Conservation (phyloP, 2,113 vertebrate genomes). For the Seriola dumerili region DNA sequence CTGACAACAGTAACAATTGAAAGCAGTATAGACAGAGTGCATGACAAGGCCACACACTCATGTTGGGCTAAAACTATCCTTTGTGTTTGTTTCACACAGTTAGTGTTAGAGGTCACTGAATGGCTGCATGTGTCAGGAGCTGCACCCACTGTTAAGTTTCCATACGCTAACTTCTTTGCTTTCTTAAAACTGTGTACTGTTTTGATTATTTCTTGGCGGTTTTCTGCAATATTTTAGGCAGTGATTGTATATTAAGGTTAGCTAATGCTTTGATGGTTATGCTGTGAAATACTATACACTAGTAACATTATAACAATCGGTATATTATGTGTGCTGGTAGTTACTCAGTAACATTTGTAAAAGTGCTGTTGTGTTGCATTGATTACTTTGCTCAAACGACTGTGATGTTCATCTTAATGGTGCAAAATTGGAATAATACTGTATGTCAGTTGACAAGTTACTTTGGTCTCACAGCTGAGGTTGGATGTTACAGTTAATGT, state of each 20-base stretch:
- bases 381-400: conserved; percentile 18
- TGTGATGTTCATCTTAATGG: conserved; percentile 29
- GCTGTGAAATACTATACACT: conserved; percentile 21
- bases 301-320: conserved; percentile 1
- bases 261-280: neutral
- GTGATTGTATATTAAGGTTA: conserved; percentile 11
- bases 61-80: conserved; percentile 1
- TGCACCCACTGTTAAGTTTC: neutral
- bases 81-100: neutral
- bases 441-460: neutral
- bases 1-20: neutral
- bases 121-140: neutral
- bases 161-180: neutral
- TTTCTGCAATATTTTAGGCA: conserved; percentile 1
- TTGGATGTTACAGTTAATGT: neutral
- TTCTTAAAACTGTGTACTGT: neutral
- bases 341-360: conserved; percentile 27
- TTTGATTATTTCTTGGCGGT: conserved; percentile 2
- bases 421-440: neutral
- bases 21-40: too few species aligned
- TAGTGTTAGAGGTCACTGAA: neutral
- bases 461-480: neutral
- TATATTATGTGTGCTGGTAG: neutral
- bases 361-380: conserved; percentile 15
- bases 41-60: neutral